A percentile compares a stretch with the other conserved stretches of the same genome.
Evolutionary conservation across 2,888 invertebrate genomes (phyloP).

Genomic region (Gastrophysa polygoni): DNA sequence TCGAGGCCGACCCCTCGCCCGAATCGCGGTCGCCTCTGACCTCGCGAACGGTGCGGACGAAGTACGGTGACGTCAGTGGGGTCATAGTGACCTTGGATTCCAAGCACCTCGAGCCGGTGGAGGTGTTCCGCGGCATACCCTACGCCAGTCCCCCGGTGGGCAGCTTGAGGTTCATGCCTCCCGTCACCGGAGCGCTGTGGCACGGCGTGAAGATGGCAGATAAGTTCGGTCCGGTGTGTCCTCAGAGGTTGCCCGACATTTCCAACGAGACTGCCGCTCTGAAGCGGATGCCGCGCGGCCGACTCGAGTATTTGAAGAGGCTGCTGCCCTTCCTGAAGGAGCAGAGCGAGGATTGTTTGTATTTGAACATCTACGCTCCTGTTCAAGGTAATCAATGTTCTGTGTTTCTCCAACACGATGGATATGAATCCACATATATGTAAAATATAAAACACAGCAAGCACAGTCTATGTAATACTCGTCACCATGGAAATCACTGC

Average conservation of each 20-base stretch:
- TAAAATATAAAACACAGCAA: too few species aligned
- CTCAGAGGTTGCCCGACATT: slow-evolving; percentile 87
- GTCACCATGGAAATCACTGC: too few species aligned
- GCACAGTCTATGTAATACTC: too few species aligned
- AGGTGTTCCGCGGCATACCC: slow-evolving; percentile 91
- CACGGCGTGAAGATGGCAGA: slow-evolving; percentile 87
- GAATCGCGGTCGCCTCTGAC: slow-evolving; percentile 64
- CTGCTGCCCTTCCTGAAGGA: slow-evolving; percentile 86
- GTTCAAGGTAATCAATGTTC: slow-evolving; percentile 76
- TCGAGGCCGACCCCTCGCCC: slow-evolving; percentile 45
- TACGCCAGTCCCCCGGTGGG: slow-evolving; percentile 93
- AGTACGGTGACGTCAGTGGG: slow-evolving; percentile 86
- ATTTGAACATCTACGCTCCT: slow-evolving; percentile 95
- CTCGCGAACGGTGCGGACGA: slow-evolving; percentile 84
- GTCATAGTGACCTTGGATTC: slow-evolving; percentile 83
- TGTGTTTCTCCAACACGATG: neutral
- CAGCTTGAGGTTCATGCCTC: slow-evolving; percentile 93
- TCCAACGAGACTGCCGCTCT: slow-evolving; percentile 83
- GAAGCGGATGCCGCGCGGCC: slow-evolving; percentile 85
- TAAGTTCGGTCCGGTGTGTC: slow-evolving; percentile 88
- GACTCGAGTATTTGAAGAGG: slow-evolving; percentile 86
- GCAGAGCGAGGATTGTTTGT: slow-evolving; percentile 96
- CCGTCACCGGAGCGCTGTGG: slow-evolving; percentile 92
- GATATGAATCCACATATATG: neutral
- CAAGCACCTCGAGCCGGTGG: slow-evolving; percentile 84